Base-by-base conservation (phyloP, 2,797 vertebrate genomes). In the Neosalanx taihuensis region DNA sequence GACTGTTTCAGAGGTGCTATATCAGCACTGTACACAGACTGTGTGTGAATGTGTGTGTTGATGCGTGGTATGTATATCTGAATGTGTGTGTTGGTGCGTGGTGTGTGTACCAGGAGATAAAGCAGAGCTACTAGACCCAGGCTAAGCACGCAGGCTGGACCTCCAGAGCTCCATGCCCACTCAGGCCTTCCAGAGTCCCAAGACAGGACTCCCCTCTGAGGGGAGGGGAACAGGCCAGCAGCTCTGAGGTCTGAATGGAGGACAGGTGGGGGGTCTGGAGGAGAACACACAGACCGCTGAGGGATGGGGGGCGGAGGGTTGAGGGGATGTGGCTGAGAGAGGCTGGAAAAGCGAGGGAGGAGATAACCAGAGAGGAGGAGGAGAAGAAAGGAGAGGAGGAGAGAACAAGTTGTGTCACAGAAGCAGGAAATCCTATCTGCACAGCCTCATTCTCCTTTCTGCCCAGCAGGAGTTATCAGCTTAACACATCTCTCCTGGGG, bases 181-280 rank as follows among this genome's bases (percentile, higher is more conserved):
- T 75, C 64, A 68, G 76, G 5, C 23, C 5, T 68, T 76, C 63
- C 75, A 67, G 81, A 87, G 88, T 3, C 64, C 64, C 30, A 29
- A 35, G 33, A 64, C n/a, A 41, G 33, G 63, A 33, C n/a, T 20
- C 35, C 37, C 37, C 20, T 0, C 35, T 10, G 20, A 7, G 35
- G 6, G 6, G 35, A 26, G 63, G 37, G 20, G 20, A 49, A 26
- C 17, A 49, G 64, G 78, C 78, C 82, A 82, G 82, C 75, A 67
- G 80, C 82, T 86, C 83, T 59, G 67, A 74, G 75, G 57, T 71
- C 80, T 88, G 76, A 88, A 87, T 81, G 77, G 77, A 74, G 70
- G 64, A 71, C 76, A 72, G 79, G 79, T 76, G 76, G 86, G 86
- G 76, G 88, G 83, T 86, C 83, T 76, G 18, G n/a, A 35, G 51